Percentiles rank a stretch among this genome's conserved stretches.
Evolutionary conservation across 1,140 invertebrate genomes (phyloP).

Genomic region (Eulimnadia texana): DNA sequence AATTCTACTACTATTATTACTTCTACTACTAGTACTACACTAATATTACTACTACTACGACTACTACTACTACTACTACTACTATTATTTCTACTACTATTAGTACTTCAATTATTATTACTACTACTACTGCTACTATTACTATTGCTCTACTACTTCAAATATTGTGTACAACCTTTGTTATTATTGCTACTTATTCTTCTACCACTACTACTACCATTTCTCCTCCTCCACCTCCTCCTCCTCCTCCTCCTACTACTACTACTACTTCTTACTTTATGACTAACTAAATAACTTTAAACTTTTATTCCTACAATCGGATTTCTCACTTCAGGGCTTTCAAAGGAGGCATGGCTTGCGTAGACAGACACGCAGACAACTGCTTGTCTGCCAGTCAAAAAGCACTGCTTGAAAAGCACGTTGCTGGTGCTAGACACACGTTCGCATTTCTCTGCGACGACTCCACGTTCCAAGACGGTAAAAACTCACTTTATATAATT

Average conservation of each 20-base stretch:
- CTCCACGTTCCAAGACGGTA: constrained; percentile 14
- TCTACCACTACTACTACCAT: neutral
- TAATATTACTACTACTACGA: neutral
- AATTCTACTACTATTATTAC: neutral
- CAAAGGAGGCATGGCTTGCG: constrained; percentile 13
- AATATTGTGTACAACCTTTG: too few species aligned
- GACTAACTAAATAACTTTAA: neutral
- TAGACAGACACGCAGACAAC: constrained; percentile 4
- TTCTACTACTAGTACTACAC: neutral
- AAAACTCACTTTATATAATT: neutral
- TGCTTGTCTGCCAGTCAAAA: constrained; percentile 10
- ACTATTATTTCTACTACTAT: neutral
- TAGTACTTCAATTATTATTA: neutral
- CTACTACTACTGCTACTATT: neutral
- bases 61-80: neutral
- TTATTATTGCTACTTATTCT: too few species aligned
- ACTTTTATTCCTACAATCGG: neutral
- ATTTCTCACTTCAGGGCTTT: constrained; percentile 7
- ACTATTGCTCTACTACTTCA: neutral
- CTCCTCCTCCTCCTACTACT: neutral
- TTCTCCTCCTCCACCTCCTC: neutral
- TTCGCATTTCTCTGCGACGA: constrained; percentile 17
- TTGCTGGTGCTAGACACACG: constrained; percentile 14
- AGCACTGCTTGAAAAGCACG: constrained; percentile 8
- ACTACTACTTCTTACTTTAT: neutral